These are phyloP conservation scores for Synanthedon vespiformis DNA, from an alignment of 2,888 invertebrate species.

Conservation along the genomic window DNA sequence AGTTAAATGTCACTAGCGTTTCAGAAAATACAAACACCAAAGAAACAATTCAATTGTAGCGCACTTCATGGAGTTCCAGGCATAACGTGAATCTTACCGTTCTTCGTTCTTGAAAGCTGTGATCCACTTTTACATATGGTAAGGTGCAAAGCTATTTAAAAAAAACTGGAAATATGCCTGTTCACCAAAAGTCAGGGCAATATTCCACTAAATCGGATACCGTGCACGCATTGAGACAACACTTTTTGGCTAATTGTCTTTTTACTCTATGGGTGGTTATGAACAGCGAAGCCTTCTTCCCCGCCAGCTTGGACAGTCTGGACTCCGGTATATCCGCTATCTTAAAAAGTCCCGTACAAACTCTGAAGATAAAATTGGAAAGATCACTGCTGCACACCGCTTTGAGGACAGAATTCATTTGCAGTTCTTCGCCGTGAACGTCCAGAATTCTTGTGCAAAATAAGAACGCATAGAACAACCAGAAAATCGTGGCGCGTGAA, in stretches of 20 bases:
- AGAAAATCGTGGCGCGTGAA: neutral
- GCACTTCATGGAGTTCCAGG: too few species aligned
- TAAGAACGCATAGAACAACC: neutral
- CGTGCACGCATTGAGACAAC: conserved; percentile 41
- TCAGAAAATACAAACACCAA: too few species aligned
- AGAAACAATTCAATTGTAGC: too few species aligned
- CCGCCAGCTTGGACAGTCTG: conserved; percentile 19
- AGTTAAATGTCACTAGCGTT: too few species aligned
- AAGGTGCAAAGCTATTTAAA: too few species aligned
- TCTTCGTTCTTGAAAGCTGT: too few species aligned
- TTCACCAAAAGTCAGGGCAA: conserved; percentile 53
- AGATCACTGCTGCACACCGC: conserved; percentile 38
- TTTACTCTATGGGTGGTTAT: conserved; percentile 28
- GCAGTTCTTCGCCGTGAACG: neutral
- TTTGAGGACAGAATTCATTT: conserved; percentile 25
- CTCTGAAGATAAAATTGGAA: conserved; percentile 27
- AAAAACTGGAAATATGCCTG: too few species aligned
- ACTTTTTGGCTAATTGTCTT: conserved; percentile 40
- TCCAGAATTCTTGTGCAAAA: neutral
- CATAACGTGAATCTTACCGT: too few species aligned
- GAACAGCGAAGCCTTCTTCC: conserved; percentile 32
- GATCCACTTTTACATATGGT: too few species aligned
- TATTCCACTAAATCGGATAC: conserved; percentile 45
- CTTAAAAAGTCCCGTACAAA: conserved; percentile 32
- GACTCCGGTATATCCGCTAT: conserved; percentile 26